Evolutionary conservation across 30 jellyfish, hydroid and myxozoan species (phyloP).

Genomic region (Turritopsis rubra): DNA sequence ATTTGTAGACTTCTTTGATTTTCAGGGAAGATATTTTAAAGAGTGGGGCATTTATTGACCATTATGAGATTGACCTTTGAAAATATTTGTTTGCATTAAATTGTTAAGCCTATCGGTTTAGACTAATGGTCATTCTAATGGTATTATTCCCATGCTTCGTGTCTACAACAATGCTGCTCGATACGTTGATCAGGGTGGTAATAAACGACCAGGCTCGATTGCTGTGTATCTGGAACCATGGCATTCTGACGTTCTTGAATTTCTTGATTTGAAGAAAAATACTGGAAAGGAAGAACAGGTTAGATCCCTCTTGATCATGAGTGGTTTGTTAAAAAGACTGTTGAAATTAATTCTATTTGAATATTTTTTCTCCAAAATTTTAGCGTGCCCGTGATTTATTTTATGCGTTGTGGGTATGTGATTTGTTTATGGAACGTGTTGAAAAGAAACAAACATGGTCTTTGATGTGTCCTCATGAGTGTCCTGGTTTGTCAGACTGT

Average conservation of each 20-base stretch:
- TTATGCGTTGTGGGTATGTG: constrained; percentile 91
- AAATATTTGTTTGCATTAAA: not conserved
- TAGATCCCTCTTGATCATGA: not conserved
- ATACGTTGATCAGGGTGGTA: constrained; percentile 99
- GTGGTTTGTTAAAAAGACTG: not conserved
- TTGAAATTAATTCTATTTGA: not conserved
- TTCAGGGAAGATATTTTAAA: no score
- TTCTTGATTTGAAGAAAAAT: constrained; percentile 78
- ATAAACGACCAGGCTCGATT: constrained; percentile 97
- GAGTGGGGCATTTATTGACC: no score
- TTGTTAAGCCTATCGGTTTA: not conserved
- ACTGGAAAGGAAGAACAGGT: constrained; percentile 93
- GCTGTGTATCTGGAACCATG: constrained; percentile 96
- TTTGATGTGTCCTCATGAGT: constrained; percentile 97
- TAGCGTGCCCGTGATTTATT: constrained; percentile 90
- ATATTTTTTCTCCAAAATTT: not conserved
- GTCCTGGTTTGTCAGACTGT: constrained; percentile 94
- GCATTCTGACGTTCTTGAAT: constrained; percentile 96
- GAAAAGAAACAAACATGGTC: constrained; percentile 80
- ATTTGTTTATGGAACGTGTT: constrained; percentile 92
- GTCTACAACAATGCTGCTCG: constrained; percentile 85
- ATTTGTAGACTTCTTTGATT: no score
- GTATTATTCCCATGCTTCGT: constrained; percentile 88
- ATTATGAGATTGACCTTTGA: not conserved
- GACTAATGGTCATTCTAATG: constrained; percentile 97